Percentiles rank a stretch among this genome's conserved stretches.
phyloP scores from a whole-genome alignment of 2,888 invertebrate genomes.

The Cheilosia vernalis region DNA sequence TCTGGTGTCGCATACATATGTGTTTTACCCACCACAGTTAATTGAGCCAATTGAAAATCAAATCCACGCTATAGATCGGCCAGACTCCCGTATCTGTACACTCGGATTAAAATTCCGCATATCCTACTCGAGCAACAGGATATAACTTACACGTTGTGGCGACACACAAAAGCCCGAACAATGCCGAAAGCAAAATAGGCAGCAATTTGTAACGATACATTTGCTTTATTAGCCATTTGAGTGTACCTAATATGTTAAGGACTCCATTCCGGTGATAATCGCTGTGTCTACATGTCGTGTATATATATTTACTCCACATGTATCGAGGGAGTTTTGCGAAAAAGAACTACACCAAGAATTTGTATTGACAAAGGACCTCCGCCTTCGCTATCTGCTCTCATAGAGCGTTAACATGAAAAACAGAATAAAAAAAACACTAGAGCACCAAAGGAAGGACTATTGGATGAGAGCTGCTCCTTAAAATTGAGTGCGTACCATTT shows the following conservation, averaged over 20 bases:
- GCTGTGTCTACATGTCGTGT: conserved; percentile 32
- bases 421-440: conserved; percentile 19
- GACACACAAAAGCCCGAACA: conserved; percentile 18
- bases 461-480: conserved; percentile 62
- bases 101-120: conserved; percentile 25
- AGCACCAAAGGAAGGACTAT: conserved; percentile 41
- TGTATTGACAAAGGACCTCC: conserved; percentile 55
- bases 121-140: conserved; percentile 59
- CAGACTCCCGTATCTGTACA: background rate
- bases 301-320: conserved; percentile 3
- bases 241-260: conserved; percentile 70
- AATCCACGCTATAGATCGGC: conserved; percentile 32
- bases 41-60: conserved; percentile 65
- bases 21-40: conserved; percentile 20
- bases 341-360: conserved; percentile 24
- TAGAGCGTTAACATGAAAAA: background rate
- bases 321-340: conserved; percentile 41
- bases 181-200: conserved; percentile 67
- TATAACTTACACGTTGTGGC: conserved; percentile 12
- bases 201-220: conserved; percentile 69
- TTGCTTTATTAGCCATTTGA: conserved; percentile 72
- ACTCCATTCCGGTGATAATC: conserved; percentile 65
- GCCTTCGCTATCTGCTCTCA: conserved; percentile 29
- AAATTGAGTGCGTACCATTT: conserved; percentile 76
- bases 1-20: conserved; percentile 3